A percentile compares a stretch with the other conserved stretches of the same genome.
Evolutionary conservation across 1,140 invertebrate species (phyloP).

Genomic region (Ceratosolen fusciceps): DNA sequence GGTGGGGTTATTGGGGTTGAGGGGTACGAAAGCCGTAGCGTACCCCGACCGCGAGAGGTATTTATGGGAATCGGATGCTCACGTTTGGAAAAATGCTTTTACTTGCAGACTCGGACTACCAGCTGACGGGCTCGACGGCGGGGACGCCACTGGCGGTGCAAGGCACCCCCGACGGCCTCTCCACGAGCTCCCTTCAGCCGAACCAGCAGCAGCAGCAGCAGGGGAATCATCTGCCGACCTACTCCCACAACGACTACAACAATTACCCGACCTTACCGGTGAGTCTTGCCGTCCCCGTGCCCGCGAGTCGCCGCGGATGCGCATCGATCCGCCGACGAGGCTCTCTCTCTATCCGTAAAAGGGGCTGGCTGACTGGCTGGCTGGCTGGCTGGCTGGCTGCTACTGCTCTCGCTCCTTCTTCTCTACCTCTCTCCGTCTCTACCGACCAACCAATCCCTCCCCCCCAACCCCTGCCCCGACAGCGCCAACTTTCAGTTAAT

Average conservation of each 20-base stretch:
- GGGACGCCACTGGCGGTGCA: conserved; percentile 71
- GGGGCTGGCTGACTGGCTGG: too few relatives aligned
- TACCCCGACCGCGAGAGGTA: too few relatives aligned
- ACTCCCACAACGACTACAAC: conserved; percentile 66
- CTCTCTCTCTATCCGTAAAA: background rate
- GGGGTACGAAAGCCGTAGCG: too few relatives aligned
- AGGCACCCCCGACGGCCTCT: conserved; percentile 67
- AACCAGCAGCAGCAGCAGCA: conserved; percentile 65
- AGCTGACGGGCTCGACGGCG: conserved; percentile 74
- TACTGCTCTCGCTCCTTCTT: too few relatives aligned
- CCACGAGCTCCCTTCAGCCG: conserved; percentile 62
- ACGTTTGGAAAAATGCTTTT: background rate
- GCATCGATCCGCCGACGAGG: conserved; percentile 30
- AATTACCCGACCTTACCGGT: conserved; percentile 71
- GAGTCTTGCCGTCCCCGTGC: conserved; percentile 46
- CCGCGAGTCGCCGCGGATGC: background rate
- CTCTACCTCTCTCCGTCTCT: background rate
- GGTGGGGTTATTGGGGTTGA: too few relatives aligned
- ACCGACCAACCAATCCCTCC: background rate
- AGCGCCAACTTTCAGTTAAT: conserved; percentile 46
- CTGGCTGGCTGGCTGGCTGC: too few relatives aligned
- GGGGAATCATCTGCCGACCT: conserved; percentile 56
- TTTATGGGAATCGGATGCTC: too few relatives aligned
- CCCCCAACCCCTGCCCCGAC: background rate
- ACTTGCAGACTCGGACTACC: conserved; percentile 76